phyloP scores from a whole-genome alignment of 2,888 invertebrate species.

The Thymelicus lineola region DNA sequence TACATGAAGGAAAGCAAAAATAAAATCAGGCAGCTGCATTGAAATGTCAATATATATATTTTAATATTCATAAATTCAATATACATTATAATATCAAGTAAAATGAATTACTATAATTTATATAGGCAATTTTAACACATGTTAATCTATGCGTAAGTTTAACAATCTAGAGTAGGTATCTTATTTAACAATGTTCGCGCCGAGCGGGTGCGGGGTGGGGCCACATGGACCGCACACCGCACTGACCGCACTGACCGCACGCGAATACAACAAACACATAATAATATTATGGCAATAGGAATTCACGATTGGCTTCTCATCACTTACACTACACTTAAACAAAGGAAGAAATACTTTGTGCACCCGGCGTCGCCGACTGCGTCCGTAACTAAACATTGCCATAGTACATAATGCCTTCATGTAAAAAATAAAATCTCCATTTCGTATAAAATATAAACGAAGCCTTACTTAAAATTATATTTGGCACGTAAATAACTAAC shows the following conservation, averaged over 20 bases:
- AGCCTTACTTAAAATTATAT: slow-evolving; percentile 71
- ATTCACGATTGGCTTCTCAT: slow-evolving; percentile 73
- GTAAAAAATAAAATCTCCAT: slow-evolving; percentile 67
- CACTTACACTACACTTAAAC: slow-evolving; percentile 58
- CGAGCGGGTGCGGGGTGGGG: not conserved
- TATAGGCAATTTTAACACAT: slow-evolving; percentile 85
- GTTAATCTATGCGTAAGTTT: slow-evolving; percentile 84
- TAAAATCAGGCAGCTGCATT: slow-evolving; percentile 57
- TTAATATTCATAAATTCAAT: slow-evolving; percentile 86
- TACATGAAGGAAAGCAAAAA: slow-evolving; percentile 8
- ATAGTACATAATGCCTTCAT: slow-evolving; percentile 74
- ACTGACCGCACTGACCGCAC: slow-evolving; percentile 13
- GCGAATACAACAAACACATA: slow-evolving; percentile 69
- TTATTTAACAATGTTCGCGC: slow-evolving; percentile 71
- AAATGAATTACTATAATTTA: slow-evolving; percentile 85
- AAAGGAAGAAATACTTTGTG: slow-evolving; percentile 66
- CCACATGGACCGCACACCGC: too few species aligned
- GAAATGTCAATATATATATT: slow-evolving; percentile 84
- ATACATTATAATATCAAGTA: slow-evolving; percentile 85
- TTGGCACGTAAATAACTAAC: slow-evolving; percentile 69
- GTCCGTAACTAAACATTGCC: slow-evolving; percentile 61
- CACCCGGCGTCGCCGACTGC: slow-evolving; percentile 47
- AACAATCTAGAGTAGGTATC: slow-evolving; percentile 77
- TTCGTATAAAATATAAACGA: slow-evolving; percentile 56
- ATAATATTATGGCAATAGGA: slow-evolving; percentile 76